Conservation (phyloP, 2,113 vertebrate species). For the Nansenia antarctica region DNA sequence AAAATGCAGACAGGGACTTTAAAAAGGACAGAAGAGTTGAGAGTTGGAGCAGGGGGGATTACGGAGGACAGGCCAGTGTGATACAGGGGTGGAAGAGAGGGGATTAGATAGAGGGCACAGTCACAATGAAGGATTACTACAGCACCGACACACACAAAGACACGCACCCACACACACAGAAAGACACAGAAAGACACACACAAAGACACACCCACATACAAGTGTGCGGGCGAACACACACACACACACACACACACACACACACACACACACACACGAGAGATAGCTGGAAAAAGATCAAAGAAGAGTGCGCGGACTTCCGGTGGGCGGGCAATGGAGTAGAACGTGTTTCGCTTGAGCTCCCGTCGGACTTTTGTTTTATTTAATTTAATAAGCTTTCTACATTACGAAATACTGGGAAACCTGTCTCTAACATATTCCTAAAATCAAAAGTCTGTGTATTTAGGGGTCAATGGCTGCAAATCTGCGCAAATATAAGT, state of each 20-base stretch:
- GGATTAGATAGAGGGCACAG: slow-evolving; percentile 56
- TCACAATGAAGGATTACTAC: slow-evolving; percentile 42
- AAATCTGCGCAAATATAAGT: too few relatives aligned
- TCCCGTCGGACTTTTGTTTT: too few relatives aligned
- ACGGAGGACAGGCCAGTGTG: slow-evolving; percentile 51
- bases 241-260: neutral
- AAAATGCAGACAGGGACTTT: neutral
- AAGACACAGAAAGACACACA: too few relatives aligned
- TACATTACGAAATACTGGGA: too few relatives aligned
- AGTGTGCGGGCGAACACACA: neutral
- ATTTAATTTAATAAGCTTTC: too few relatives aligned
- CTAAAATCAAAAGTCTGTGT: too few relatives aligned
- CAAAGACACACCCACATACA: neutral
- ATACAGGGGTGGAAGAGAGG: slow-evolving; percentile 52
- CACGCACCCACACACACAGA: neutral
- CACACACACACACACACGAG: neutral
- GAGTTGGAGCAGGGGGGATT: slow-evolving; percentile 41
- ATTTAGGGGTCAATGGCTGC: too few relatives aligned
- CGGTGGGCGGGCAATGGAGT: too few relatives aligned
- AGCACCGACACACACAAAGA: neutral
- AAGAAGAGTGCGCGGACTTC: too few relatives aligned
- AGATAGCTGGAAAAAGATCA: neutral
- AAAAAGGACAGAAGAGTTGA: slow-evolving; percentile 1
- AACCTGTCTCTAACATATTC: too few relatives aligned
- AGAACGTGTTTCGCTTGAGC: too few relatives aligned